phyloP scores from a whole-genome alignment of 2,797 vertebrate species.

The Liasis olivaceus region DNA sequence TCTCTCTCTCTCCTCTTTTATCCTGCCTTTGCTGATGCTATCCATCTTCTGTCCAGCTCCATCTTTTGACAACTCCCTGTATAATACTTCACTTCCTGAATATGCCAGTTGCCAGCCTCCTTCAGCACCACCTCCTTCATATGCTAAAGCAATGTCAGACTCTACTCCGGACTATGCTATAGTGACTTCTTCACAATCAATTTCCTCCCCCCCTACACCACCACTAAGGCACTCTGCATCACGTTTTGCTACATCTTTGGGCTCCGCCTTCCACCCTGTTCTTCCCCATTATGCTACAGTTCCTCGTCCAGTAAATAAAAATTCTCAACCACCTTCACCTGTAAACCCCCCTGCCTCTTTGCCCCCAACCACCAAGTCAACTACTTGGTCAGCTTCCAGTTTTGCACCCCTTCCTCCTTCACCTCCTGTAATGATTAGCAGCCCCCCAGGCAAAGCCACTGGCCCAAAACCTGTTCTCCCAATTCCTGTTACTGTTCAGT shows the following conservation, averaged over 20 bases:
- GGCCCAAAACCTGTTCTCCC: constrained; percentile 91
- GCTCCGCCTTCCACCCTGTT: constrained; percentile 97
- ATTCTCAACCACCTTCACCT: constrained; percentile 81
- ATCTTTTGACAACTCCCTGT: constrained; percentile 90
- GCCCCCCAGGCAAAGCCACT: constrained; percentile 90
- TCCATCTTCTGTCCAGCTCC: constrained; percentile 83
- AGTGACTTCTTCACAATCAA: constrained; percentile 78
- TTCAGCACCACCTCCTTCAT: constrained; percentile 81
- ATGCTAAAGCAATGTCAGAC: constrained; percentile 82
- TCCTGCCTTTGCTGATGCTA: constrained; percentile 84
- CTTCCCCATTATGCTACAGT: constrained; percentile 94
- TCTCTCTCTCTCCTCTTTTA: constrained; percentile 80
- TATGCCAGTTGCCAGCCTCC: constrained; percentile 83
- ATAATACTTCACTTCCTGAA: constrained; percentile 86
- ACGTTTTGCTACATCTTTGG: constrained; percentile 93
- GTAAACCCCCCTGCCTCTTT: constrained; percentile 73
- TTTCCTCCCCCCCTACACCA: constrained; percentile 89
- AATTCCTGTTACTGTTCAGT: constrained; percentile 82
- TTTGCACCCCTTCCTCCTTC: constrained; percentile 93
- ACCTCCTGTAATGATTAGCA: constrained; percentile 97
- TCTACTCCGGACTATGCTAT: constrained; percentile 81
- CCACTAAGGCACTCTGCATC: constrained; percentile 94
- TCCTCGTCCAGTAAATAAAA: constrained; percentile 82
- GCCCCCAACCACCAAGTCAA: constrained; percentile 79
- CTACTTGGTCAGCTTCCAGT: constrained; percentile 85